These are phyloP conservation scores for Crotalus viridis DNA, from an alignment of 2,113 vertebrate species.

Conservation along the genomic window DNA sequence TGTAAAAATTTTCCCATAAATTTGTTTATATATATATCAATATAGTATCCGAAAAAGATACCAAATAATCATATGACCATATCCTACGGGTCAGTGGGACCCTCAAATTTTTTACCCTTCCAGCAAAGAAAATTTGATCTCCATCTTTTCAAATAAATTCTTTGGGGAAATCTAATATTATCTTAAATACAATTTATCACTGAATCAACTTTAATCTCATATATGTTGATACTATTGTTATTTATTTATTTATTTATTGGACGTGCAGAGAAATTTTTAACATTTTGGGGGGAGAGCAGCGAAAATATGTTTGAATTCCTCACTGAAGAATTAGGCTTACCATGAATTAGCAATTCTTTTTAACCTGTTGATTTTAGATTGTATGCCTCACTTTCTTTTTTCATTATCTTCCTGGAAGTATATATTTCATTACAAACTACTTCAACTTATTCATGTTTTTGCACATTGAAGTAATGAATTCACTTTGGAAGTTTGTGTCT, in stretches of 20 bases:
- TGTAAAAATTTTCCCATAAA: neutral
- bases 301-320: neutral
- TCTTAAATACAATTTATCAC: neutral
- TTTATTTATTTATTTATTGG: neutral
- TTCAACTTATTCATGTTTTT: constrained; percentile 28
- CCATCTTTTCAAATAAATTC: neutral
- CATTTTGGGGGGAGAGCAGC: neutral
- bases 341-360: neutral
- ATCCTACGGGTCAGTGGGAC: neutral
- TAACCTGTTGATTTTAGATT: neutral
- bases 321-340: neutral
- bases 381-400: neutral
- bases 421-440: fast-evolving
- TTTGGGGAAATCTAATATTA: neutral
- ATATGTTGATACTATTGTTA: neutral
- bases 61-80: neutral
- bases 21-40: neutral
- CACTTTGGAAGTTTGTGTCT: neutral
- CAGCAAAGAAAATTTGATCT: neutral
- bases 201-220: neutral
- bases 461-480: neutral
- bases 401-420: neutral
- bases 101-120: neutral
- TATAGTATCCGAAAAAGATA: neutral
- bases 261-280: neutral